Percentiles rank a stretch among this genome's conserved stretches.
Conservation (phyloP, 2,113 vertebrate species). For the Elanus axillaris region DNA sequence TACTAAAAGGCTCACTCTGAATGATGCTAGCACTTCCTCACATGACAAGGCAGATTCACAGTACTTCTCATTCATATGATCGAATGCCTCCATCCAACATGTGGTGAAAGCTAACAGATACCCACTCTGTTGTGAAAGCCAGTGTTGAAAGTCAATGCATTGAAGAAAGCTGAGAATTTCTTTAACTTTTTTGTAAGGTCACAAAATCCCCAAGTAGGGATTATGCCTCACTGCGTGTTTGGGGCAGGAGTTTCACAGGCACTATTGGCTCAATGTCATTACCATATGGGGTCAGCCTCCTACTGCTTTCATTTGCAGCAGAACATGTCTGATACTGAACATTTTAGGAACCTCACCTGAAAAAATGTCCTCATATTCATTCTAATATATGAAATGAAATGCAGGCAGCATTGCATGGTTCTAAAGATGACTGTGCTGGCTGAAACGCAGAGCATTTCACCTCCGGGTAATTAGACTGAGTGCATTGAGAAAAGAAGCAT, state of each 20-base stretch:
- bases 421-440: neutral
- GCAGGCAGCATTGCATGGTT: neutral
- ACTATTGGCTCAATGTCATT: neutral
- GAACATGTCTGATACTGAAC: neutral
- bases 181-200: neutral
- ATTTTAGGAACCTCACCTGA: neutral
- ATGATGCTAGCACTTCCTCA: neutral
- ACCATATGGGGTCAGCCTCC: neutral
- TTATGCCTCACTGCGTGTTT: neutral
- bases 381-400: neutral
- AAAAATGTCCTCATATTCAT: neutral
- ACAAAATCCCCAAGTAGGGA: neutral
- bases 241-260: neutral
- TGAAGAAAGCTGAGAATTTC: neutral
- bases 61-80: neutral
- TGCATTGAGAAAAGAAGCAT: neutral
- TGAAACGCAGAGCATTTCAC: neutral
- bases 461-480: neutral
- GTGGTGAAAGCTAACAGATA: neutral
- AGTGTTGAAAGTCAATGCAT: neutral
- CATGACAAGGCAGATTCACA: accelerated
- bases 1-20: neutral
- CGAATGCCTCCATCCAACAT: neutral
- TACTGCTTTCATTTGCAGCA: neutral
- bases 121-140: neutral